phyloP scores from a whole-genome alignment of 2,797 vertebrate genomes.

The Caiman crocodilus region DNA sequence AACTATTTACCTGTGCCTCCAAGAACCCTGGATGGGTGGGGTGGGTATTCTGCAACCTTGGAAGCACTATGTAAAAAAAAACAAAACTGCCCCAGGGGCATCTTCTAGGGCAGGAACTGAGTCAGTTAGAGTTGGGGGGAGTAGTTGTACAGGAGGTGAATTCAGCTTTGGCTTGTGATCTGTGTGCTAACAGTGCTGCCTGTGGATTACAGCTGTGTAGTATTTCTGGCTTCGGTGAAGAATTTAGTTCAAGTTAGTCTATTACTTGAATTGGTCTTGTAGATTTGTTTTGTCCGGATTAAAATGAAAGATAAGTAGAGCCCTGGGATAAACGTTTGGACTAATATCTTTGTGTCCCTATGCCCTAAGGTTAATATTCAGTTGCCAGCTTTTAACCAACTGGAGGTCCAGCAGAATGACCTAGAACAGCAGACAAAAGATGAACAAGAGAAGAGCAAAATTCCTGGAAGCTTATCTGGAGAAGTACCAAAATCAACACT shows the following conservation, averaged over 20 bases:
- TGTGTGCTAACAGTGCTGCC: background rate
- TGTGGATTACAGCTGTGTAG: background rate
- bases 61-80: background rate
- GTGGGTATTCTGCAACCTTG: background rate
- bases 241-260: background rate
- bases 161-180: rapidly evolving
- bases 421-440: background rate
- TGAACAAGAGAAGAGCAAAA: background rate
- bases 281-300: background rate
- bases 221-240: background rate
- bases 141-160: background rate
- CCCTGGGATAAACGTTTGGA: background rate
- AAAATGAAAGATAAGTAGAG: background rate
- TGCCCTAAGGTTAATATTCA: conserved; percentile 31
- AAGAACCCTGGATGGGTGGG: no score
- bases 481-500: conserved; percentile 24
- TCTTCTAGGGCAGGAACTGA: background rate
- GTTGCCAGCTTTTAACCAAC: background rate
- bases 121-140: background rate
- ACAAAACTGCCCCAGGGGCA: background rate
- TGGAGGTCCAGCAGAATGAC: conserved; percentile 11
- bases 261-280: background rate
- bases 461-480: background rate
- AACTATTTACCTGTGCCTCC: rapidly evolving
- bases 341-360: background rate